These are phyloP conservation scores for Meteorus sp. DNA, from an alignment of 1,140 invertebrate genomes.

Conservation along the genomic window DNA sequence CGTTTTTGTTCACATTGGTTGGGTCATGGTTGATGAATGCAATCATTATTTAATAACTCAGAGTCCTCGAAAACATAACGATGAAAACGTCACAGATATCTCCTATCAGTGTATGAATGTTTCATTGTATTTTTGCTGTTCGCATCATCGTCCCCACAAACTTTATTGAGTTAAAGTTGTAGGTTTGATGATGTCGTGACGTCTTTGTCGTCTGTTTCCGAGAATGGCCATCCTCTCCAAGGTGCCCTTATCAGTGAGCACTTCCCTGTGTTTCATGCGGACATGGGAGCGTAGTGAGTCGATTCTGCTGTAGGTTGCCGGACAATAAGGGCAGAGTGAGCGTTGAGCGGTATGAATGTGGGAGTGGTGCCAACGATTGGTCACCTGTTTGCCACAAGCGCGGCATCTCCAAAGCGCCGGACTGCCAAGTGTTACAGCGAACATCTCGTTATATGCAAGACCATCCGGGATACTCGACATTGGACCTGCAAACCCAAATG, in stretches of 20 bases:
- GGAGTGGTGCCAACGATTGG: slow-evolving; percentile 85
- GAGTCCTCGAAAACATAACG: neutral
- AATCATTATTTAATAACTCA: too few species aligned
- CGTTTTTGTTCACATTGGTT: neutral
- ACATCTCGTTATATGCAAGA: slow-evolving; percentile 80
- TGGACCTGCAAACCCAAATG: slow-evolving; percentile 53
- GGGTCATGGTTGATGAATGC: neutral
- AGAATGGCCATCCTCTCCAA: slow-evolving; percentile 48
- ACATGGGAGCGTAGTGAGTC: slow-evolving; percentile 79
- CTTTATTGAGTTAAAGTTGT: slow-evolving; percentile 17
- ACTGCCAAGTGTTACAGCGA: slow-evolving; percentile 69
- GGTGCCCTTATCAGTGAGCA: slow-evolving; percentile 54
- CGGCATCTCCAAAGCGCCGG: slow-evolving; percentile 76
- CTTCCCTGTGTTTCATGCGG: slow-evolving; percentile 71
- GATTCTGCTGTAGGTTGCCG: slow-evolving; percentile 81
- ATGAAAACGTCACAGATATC: neutral
- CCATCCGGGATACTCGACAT: slow-evolving; percentile 55
- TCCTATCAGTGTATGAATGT: neutral
- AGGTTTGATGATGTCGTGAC: slow-evolving; percentile 25
- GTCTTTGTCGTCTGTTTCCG: slow-evolving; percentile 44
- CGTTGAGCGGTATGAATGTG: slow-evolving; percentile 79
- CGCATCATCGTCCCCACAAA: neutral
- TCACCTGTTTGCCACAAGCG: slow-evolving; percentile 80
- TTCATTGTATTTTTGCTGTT: neutral
- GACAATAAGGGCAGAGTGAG: slow-evolving; percentile 80